A percentile compares a stretch with the other conserved stretches of the same genome.
These are phyloP conservation scores for Plagiodera versicolora DNA, from an alignment of 2,888 invertebrate species.

Conservation along the genomic window DNA sequence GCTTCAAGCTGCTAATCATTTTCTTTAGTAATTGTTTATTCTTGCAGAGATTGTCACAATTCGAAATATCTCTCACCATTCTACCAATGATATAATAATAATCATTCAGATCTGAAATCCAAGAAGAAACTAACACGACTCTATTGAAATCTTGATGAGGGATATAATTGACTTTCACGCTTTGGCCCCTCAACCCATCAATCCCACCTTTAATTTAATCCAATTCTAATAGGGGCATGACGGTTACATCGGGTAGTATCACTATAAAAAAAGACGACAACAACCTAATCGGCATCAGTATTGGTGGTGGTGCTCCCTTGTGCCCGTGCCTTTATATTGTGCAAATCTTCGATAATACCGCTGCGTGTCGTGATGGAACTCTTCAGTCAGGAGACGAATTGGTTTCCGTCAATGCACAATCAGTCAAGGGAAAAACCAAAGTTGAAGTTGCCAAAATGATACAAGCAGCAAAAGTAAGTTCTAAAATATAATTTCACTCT, in stretches of 20 bases:
- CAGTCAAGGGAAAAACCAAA: slow-evolving; percentile 96
- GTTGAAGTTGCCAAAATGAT: slow-evolving; percentile 99
- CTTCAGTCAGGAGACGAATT: slow-evolving; percentile 97
- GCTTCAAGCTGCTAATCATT: too few species aligned
- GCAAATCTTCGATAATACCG: slow-evolving; percentile 98
- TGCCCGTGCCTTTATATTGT: slow-evolving; percentile 99
- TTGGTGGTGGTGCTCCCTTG: slow-evolving; percentile 92
- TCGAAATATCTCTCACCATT: too few species aligned
- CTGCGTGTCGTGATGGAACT: slow-evolving; percentile 90
- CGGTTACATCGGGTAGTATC: slow-evolving; percentile 91
- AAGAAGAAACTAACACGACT: too few species aligned
- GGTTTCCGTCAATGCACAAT: slow-evolving; percentile 87
- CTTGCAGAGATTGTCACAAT: too few species aligned
- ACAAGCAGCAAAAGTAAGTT: slow-evolving; percentile 77
- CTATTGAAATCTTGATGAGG: too few species aligned
- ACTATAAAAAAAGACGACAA: slow-evolving; percentile 89
- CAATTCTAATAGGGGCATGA: slow-evolving; percentile 91
- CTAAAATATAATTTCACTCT: too few species aligned
- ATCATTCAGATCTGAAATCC: too few species aligned
- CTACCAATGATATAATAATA: too few species aligned
- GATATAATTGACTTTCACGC: too few species aligned
- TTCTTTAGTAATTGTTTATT: too few species aligned
- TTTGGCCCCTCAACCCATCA: too few species aligned
- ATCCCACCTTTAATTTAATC: too few species aligned
- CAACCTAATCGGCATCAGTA: slow-evolving; percentile 95